phyloP scores from a whole-genome alignment of 2,797 vertebrate species.

The Tragopan temminckii region DNA sequence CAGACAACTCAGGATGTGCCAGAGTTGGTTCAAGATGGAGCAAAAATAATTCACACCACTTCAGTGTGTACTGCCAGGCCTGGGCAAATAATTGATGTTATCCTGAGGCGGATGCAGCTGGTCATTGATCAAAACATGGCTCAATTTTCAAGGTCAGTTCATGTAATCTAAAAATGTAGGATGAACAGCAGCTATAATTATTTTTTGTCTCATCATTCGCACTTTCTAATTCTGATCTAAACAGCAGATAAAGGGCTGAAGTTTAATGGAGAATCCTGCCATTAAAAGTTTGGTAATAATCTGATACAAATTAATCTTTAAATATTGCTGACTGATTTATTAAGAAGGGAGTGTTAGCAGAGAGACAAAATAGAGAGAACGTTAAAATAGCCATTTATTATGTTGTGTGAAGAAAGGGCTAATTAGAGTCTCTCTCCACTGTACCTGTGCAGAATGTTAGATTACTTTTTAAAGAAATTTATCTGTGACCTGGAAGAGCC shows the following conservation, averaged over 20 bases:
- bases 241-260: not conserved
- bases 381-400: not conserved
- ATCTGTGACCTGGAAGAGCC: not conserved
- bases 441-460: not conserved
- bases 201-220: accelerated
- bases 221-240: not conserved
- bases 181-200: not conserved
- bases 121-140: not conserved
- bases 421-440: not conserved
- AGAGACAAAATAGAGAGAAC: not conserved
- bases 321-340: not conserved
- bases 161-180: not conserved
- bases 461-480: not conserved
- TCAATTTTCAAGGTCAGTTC: not conserved
- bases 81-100: not conserved
- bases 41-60: not conserved
- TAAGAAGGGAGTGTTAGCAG: not conserved
- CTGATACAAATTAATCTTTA: not conserved
- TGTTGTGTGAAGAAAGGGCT: not conserved
- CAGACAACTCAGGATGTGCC: not conserved
- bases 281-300: not conserved
- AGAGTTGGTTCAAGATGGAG: not conserved
- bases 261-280: not conserved
- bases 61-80: not conserved
- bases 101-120: not conserved